These are phyloP conservation scores for Trialeurodes vaporariorum DNA, from an alignment of 1,140 invertebrate genomes.

Conservation along the genomic window DNA sequence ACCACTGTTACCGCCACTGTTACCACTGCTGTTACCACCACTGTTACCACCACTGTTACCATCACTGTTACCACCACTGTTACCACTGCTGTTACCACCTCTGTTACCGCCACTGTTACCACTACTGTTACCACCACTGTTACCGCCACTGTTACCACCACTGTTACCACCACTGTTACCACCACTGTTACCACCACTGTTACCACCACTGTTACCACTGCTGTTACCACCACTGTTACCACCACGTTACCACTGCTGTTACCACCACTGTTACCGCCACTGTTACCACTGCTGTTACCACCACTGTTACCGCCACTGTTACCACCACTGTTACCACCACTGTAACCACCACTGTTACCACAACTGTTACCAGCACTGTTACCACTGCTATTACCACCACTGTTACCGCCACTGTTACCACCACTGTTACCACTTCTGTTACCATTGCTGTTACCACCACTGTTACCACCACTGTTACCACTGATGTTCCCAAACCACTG, in stretches of 20 bases:
- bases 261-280: constrained; percentile 3
- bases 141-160: constrained; percentile 12
- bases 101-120: constrained; percentile 9
- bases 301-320: constrained; percentile 1
- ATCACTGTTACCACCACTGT: constrained; percentile 13
- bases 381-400: constrained; percentile 6
- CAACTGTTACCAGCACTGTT: constrained; percentile 1
- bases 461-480: constrained; percentile 5
- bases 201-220: background rate
- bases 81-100: constrained; percentile 11
- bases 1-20: constrained; percentile 11
- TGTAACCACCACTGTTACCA: constrained; percentile 1
- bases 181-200: constrained; percentile 7
- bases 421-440: constrained; percentile 1
- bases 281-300: constrained; percentile 8
- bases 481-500: constrained; percentile 4
- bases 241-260: constrained; percentile 3
- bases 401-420: constrained; percentile 2
- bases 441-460: constrained; percentile 6
- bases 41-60: constrained; percentile 11
- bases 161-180: constrained; percentile 8
- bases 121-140: constrained; percentile 8
- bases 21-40: constrained; percentile 11
- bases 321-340: constrained; percentile 4
- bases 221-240: constrained; percentile 10